phyloP scores from a whole-genome alignment of 2,888 invertebrate species.

The Cryptocheilus praepositus region DNA sequence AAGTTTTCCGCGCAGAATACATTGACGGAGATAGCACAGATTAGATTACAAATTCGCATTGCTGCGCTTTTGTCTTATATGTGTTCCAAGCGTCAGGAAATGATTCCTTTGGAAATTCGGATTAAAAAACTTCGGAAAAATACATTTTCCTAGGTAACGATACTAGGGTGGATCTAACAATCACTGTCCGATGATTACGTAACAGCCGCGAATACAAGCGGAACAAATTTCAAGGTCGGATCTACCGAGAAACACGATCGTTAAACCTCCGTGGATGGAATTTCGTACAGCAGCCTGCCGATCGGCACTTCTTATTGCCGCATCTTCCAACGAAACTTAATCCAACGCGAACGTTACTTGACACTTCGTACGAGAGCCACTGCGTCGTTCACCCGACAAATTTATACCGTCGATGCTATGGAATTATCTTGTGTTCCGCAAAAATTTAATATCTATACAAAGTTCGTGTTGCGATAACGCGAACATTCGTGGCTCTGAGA shows the following conservation, averaged over 20 bases:
- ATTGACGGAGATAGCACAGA: too few species aligned
- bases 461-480: not conserved
- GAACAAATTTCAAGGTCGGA: slow-evolving; percentile 62
- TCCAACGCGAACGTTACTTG: not conserved
- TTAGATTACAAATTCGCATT: too few species aligned
- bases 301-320: not conserved
- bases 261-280: slow-evolving; percentile 56
- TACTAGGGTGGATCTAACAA: slow-evolving; percentile 6
- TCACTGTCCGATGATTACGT: slow-evolving; percentile 45
- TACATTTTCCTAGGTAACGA: not conserved
- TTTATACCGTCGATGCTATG: not conserved
- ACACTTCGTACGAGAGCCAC: not conserved
- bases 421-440: not conserved
- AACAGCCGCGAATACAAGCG: slow-evolving; percentile 48
- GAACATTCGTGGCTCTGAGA: not conserved
- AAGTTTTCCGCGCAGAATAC: not conserved
- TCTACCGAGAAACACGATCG: slow-evolving; percentile 55
- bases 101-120: too few species aligned
- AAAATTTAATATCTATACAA: too few species aligned
- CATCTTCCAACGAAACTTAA: slow-evolving; percentile 14
- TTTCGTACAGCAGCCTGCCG: slow-evolving; percentile 41
- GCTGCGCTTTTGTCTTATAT: too few species aligned
- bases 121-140: too few species aligned
- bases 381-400: too few species aligned
- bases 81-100: too few species aligned